Evolutionary conservation across 2,113 vertebrate species (phyloP).

Genomic region (western clawed frog (Xenopus tropicalis)): UCB_Xtro_10.0 CM004445.2:57257001-57257500

Average conservation of each 20-base stretch:
- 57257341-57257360: conserved; percentile 54
- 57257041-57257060: conserved; percentile 63
- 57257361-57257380: conserved; percentile 50
- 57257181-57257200: conserved; percentile 66
- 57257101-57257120: not conserved
- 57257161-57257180: conserved; percentile 69
- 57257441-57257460: conserved; percentile 91
- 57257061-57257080: conserved; percentile 41
- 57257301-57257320: conserved; percentile 72
- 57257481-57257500: conserved; percentile 73
- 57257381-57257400: conserved; percentile 66
- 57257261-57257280: conserved; percentile 99
- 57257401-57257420: conserved; percentile 91
- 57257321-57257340: conserved; percentile 64
- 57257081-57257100: conserved; percentile 10
- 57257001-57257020: conserved; percentile 72
- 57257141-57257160: conserved; percentile 60
- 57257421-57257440: conserved; percentile 97
- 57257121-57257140: conserved; percentile 38
- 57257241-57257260: conserved; percentile 87
- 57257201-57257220: conserved; percentile 74
- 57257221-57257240: conserved; percentile 79
- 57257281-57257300: conserved; percentile 85
- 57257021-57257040: conserved; percentile 69
- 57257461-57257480: conserved; percentile 76